These are phyloP conservation scores for Calidris pygmaea DNA, from an alignment of 2,113 vertebrate species.

Conservation along the genomic window DNA sequence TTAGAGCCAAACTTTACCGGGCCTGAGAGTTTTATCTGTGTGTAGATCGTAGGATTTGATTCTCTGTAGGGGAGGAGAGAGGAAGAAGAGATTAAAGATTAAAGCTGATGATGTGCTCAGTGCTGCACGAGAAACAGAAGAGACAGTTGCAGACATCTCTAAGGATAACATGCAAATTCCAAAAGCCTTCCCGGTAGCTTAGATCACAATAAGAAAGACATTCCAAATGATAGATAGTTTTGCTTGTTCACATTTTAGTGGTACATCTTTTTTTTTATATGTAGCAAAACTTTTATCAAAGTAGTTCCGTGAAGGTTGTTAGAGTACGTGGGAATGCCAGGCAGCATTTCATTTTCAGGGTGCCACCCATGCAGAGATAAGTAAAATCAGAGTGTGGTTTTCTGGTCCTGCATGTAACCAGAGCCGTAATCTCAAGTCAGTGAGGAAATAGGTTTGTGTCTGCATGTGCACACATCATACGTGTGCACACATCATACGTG, in stretches of 20 bases:
- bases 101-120: slow-evolving; percentile 22
- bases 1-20: not conserved
- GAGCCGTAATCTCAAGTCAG: not conserved
- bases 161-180: slow-evolving; percentile 59
- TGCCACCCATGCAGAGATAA: not conserved
- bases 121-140: not conserved
- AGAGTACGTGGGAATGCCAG: not conserved
- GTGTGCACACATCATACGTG: not conserved
- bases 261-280: not conserved
- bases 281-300: slow-evolving; percentile 20
- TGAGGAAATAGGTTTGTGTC: not conserved
- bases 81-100: slow-evolving; percentile 51
- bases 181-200: slow-evolving; percentile 51
- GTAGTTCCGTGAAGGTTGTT: not conserved
- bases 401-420: not conserved
- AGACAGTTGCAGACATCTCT: slow-evolving; percentile 37
- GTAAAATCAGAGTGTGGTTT: not conserved
- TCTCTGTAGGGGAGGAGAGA: not conserved
- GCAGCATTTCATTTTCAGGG: not conserved
- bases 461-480: not conserved
- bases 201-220: slow-evolving; percentile 29
- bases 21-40: not conserved
- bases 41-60: slow-evolving; percentile 21
- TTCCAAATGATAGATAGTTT: not conserved
- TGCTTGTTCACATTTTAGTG: slow-evolving; percentile 26